phyloP scores from a whole-genome alignment of 2,888 invertebrate genomes.

The Eristalis pertinax region DNA sequence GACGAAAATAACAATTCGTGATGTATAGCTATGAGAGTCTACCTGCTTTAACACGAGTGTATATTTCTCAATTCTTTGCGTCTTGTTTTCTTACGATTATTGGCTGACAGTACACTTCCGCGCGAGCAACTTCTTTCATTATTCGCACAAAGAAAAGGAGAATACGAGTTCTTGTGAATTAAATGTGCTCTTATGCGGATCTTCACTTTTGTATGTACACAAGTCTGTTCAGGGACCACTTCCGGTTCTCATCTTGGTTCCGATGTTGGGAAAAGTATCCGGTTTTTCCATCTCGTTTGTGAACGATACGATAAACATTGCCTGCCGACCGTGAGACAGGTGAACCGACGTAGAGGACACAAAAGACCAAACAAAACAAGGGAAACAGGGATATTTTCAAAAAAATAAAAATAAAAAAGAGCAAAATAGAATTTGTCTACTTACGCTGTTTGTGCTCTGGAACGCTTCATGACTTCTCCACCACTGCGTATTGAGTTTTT shows the following conservation, averaged over 20 bases:
- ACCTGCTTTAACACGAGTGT: not conserved
- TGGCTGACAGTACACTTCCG: constrained; percentile 67
- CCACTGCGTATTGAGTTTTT: constrained; percentile 85
- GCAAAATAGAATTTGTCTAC: constrained; percentile 77
- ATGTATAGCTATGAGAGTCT: not conserved
- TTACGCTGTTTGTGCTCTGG: constrained; percentile 87
- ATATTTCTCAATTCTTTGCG: constrained; percentile 28
- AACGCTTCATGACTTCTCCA: constrained; percentile 86
- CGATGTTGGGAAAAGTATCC: constrained; percentile 41
- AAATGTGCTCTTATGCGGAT: constrained; percentile 30
- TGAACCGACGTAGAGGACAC: constrained; percentile 24
- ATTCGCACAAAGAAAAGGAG: constrained; percentile 15
- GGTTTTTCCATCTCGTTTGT: constrained; percentile 38
- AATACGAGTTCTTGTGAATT: constrained; percentile 18
- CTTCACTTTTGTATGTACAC: constrained; percentile 10
- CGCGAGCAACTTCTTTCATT: constrained; percentile 41
- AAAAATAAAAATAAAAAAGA: no score
- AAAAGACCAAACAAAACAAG: constrained; percentile 1
- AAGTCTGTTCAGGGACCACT: constrained; percentile 40
- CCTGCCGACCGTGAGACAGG: constrained; percentile 57
- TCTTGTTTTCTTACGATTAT: constrained; percentile 48
- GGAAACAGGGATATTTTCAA: constrained; percentile 31
- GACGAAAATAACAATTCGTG: constrained; percentile 28
- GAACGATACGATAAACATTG: constrained; percentile 52
- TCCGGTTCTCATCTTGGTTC: constrained; percentile 46